Conservation (phyloP, 2,113 vertebrate genomes). For the Tragelaphus imberbis region DNA sequence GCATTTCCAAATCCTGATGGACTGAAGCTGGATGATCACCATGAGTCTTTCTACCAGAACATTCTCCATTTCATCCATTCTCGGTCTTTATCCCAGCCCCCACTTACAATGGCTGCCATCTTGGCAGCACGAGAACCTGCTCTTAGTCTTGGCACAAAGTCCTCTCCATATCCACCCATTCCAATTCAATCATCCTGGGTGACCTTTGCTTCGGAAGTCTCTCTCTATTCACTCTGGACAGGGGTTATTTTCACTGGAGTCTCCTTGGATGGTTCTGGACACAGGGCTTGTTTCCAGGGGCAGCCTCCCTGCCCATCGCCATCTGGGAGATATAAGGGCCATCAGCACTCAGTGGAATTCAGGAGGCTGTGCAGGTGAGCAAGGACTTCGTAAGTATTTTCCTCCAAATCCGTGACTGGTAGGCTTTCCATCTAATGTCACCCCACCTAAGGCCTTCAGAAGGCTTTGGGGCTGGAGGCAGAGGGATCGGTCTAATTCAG, state of each 20-base stretch:
- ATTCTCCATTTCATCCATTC: not conserved
- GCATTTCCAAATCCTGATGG: not conserved
- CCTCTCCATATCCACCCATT: not conserved
- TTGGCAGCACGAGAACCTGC: not conserved
- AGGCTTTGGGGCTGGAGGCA: not conserved
- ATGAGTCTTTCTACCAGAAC: not conserved
- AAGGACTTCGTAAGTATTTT: not conserved
- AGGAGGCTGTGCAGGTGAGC: not conserved
- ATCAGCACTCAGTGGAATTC: not conserved
- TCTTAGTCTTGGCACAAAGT: not conserved
- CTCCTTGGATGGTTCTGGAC: not conserved
- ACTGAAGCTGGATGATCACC: not conserved
- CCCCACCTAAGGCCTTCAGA: not conserved
- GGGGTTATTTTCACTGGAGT: slow-evolving; percentile 57
- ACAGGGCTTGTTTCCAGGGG: not conserved
- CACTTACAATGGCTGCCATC: not conserved
- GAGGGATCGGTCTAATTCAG: not conserved
- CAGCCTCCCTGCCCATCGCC: not conserved
- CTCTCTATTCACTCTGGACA: not conserved
- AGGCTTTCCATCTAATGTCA: not conserved
- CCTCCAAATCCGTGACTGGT: not conserved
- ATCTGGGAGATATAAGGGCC: not conserved
- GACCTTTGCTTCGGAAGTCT: slow-evolving; percentile 39
- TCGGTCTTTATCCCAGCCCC: not conserved
- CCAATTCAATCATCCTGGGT: not conserved